phyloP scores from a whole-genome alignment of 2,797 vertebrate species.

The Okamejei kenojei region DNA sequence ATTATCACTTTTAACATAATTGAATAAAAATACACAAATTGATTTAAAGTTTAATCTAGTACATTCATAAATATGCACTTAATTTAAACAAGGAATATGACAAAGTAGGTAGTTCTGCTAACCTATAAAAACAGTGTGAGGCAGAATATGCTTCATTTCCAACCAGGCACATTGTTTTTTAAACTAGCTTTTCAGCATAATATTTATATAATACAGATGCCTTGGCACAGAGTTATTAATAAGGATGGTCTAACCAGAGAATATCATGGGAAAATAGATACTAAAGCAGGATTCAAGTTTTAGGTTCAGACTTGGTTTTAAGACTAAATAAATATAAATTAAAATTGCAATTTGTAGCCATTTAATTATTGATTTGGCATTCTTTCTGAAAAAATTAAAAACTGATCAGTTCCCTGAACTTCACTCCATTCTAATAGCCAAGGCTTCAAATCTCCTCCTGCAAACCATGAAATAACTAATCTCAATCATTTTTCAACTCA shows the following conservation, averaged over 20 bases:
- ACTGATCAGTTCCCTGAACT: neutral
- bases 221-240: neutral
- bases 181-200: too few species aligned
- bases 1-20: too few species aligned
- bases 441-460: neutral
- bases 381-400: neutral
- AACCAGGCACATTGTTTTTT: neutral
- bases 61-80: neutral
- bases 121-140: neutral
- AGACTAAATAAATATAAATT: neutral
- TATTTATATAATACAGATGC: neutral
- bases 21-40: too few species aligned
- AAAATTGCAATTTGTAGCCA: neutral
- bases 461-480: slow-evolving; percentile 7
- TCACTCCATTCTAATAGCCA: neutral
- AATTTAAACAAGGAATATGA: neutral
- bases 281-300: too few species aligned
- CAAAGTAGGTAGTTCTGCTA: neutral
- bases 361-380: neutral
- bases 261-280: neutral
- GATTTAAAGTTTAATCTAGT: too few species aligned
- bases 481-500: slow-evolving; percentile 26
- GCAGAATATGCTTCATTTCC: neutral
- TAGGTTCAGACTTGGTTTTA: neutral
- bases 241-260: neutral